A percentile compares a stretch with the other conserved stretches of the same genome.
These are phyloP conservation scores for Pygmarrhopalites habei DNA, from an alignment of 1,140 invertebrate genomes.

Conservation along the genomic window DNA sequence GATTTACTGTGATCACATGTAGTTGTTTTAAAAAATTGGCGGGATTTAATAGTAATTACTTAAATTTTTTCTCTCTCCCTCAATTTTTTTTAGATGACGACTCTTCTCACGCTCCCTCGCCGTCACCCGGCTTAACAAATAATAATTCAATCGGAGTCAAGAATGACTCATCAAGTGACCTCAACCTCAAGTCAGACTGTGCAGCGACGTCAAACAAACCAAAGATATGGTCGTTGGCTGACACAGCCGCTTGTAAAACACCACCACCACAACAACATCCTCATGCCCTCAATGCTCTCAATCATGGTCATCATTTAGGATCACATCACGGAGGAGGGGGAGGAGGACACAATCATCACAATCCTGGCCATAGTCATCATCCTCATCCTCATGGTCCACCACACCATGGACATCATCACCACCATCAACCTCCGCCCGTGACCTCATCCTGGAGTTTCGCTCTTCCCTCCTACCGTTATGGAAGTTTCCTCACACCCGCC, in stretches of 20 bases:
- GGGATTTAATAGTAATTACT: too few species aligned
- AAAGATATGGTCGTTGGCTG: constrained; percentile 94
- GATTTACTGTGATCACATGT: too few species aligned
- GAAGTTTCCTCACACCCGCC: constrained; percentile 30
- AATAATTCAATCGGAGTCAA: constrained; percentile 37
- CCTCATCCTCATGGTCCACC: not conserved
- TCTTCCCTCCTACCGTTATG: constrained; percentile 34
- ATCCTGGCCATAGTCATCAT: constrained; percentile 8
- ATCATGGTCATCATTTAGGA: constrained; percentile 18
- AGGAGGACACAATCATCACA: constrained; percentile 9
- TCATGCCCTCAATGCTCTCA: constrained; percentile 7
- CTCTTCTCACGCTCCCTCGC: constrained; percentile 32
- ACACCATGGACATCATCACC: constrained; percentile 19
- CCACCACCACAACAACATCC: constrained; percentile 36
- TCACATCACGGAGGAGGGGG: constrained; percentile 1
- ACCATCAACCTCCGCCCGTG: constrained; percentile 30
- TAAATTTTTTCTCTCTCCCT: too few species aligned
- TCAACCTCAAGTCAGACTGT: constrained; percentile 39
- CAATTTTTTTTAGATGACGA: constrained; percentile 40
- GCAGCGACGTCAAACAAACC: constrained; percentile 68
- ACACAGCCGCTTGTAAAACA: constrained; percentile 90
- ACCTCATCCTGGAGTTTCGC: constrained; percentile 39
- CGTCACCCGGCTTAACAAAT: constrained; percentile 32
- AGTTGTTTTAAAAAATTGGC: too few species aligned
- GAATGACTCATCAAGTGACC: constrained; percentile 37